These are phyloP conservation scores for Diaprepes abbreviatus DNA, from an alignment of 2,888 invertebrate species.

Conservation along the genomic window DNA sequence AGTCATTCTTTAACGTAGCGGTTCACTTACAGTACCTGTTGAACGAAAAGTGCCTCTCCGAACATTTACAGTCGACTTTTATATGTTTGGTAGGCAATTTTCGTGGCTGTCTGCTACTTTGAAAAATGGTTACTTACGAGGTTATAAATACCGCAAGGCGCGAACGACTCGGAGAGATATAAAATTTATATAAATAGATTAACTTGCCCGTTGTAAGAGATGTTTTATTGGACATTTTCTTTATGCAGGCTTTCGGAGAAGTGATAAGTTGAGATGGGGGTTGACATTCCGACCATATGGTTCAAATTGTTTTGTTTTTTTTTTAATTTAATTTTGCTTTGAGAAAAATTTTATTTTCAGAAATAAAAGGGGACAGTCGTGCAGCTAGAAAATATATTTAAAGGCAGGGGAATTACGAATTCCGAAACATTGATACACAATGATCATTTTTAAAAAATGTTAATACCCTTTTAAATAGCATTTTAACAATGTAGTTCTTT, in stretches of 20 bases:
- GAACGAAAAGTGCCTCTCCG: conserved; percentile 11
- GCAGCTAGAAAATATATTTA: too few species aligned
- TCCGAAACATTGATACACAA: too few species aligned
- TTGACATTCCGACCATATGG: conserved; percentile 17
- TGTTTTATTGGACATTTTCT: conserved; percentile 25
- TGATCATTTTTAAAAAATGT: too few species aligned
- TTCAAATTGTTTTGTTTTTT: conserved; percentile 13
- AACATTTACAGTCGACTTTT: conserved; percentile 17
- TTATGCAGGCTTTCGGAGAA: conserved; percentile 18
- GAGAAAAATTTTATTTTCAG: too few species aligned
- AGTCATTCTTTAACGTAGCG: neutral
- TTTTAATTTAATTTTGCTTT: too few species aligned
- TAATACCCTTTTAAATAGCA: too few species aligned
- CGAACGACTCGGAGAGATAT: conserved; percentile 27
- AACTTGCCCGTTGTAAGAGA: conserved; percentile 11
- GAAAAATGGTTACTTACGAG: conserved; percentile 30
- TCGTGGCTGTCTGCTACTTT: conserved; percentile 27
- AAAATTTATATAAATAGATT: conserved; percentile 42
- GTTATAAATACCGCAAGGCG: conserved; percentile 34
- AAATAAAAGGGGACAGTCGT: too few species aligned
- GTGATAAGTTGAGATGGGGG: conserved; percentile 6
- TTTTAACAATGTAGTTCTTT: too few species aligned
- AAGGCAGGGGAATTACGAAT: too few species aligned
- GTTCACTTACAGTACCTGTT: conserved; percentile 32
- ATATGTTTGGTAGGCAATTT: conserved; percentile 39